phyloP scores from a whole-genome alignment of 2,113 vertebrate genomes.

The Otis tarda region DNA sequence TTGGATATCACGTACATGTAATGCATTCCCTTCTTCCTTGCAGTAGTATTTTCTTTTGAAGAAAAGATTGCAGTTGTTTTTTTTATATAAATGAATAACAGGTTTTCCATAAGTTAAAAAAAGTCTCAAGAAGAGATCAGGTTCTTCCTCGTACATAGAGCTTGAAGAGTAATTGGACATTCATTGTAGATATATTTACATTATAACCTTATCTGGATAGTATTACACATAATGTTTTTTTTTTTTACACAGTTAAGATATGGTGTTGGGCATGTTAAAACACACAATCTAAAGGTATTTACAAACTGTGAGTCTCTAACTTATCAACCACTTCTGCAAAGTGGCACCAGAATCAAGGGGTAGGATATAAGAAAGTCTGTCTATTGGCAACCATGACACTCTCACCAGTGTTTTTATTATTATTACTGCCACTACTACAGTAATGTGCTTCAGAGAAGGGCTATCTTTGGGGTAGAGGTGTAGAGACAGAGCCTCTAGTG shows the following conservation, averaged over 20 bases:
- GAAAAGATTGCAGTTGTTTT: neutral
- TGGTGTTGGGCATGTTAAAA: constrained; percentile 47
- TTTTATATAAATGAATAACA: constrained; percentile 20
- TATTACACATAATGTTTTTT: neutral
- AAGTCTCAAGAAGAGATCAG: constrained; percentile 10
- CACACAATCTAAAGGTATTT: constrained; percentile 22
- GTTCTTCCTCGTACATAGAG: neutral
- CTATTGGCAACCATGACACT: neutral
- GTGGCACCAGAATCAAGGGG: constrained; percentile 15
- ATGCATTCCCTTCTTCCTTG: constrained; percentile 4
- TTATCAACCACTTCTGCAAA: neutral
- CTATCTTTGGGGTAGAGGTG: neutral
- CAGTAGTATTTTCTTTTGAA: constrained; percentile 35
- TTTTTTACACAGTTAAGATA: constrained; percentile 22
- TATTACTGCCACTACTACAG: neutral
- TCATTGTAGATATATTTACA: constrained; percentile 69
- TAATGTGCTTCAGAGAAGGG: neutral
- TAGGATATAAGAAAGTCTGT: neutral
- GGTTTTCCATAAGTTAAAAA: constrained; percentile 44
- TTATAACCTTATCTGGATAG: constrained; percentile 25
- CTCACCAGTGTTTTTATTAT: neutral
- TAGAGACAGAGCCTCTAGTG: neutral
- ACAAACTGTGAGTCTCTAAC: neutral
- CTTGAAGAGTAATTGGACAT: constrained; percentile 61
- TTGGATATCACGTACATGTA: neutral